These are phyloP conservation scores for Osmerus eperlanus DNA, from an alignment of 2,113 vertebrate genomes.

Conservation along the genomic window DNA sequence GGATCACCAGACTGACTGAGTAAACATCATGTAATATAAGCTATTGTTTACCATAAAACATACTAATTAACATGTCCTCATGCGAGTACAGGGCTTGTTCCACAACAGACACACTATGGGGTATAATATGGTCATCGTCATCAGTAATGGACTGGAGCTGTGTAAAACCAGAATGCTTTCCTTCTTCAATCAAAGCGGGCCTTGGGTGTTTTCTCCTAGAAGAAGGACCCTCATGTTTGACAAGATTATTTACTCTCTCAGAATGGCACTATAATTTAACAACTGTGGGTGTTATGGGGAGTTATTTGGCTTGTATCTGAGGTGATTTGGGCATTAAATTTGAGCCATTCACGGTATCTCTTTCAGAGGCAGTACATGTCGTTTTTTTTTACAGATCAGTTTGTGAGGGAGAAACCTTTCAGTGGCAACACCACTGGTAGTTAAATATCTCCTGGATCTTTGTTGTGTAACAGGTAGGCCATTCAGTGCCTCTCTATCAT, in stretches of 20 bases:
- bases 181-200: too few species aligned
- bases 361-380: too few species aligned
- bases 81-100: not conserved
- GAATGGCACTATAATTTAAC: too few species aligned
- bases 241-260: too few species aligned
- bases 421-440: not conserved
- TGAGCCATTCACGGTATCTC: too few species aligned
- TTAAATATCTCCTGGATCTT: constrained; percentile 14
- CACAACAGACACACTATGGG: not conserved
- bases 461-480: constrained; percentile 26
- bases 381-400: not conserved
- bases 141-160: not conserved
- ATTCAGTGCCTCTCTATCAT: constrained; percentile 50
- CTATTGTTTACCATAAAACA: not conserved
- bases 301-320: too few species aligned
- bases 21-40: constrained; percentile 60
- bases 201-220: too few species aligned
- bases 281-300: too few species aligned
- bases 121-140: not conserved
- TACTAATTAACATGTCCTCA: not conserved
- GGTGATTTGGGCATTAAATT: too few species aligned
- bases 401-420: not conserved
- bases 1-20: not conserved
- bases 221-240: too few species aligned
- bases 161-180: too few species aligned